Conservation (phyloP, 2,888 invertebrate genomes). For the Belgica antarctica region DNA sequence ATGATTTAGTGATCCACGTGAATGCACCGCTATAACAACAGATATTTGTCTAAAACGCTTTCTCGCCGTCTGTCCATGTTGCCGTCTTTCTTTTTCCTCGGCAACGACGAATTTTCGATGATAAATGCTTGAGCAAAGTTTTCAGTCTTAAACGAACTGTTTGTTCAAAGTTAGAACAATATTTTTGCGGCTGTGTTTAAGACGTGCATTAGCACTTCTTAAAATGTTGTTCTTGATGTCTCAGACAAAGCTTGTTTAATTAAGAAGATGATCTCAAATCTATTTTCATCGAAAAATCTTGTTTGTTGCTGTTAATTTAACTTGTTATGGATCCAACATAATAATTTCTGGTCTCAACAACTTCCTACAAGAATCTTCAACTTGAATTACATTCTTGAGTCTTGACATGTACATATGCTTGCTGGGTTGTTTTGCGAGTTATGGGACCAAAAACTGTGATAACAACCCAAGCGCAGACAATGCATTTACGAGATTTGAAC, state of each 20-base stretch:
- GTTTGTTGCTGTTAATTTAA: no score
- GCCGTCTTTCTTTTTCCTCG: background rate
- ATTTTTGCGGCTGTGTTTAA: slow-evolving; percentile 20
- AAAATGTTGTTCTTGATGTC: background rate
- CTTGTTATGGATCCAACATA: no score
- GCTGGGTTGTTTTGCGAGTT: no score
- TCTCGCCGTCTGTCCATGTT: background rate
- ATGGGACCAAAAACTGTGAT: no score
- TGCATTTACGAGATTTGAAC: no score
- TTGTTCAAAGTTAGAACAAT: slow-evolving; percentile 4
- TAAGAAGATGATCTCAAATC: no score
- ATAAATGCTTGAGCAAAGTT: background rate
- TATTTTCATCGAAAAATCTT: no score
- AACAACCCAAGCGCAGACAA: no score
- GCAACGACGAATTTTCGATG: background rate
- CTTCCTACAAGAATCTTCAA: no score
- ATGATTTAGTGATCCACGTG: slow-evolving; percentile 39
- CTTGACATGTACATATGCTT: no score
- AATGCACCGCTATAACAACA: slow-evolving; percentile 16
- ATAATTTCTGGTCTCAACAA: no score
- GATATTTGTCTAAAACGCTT: slow-evolving; percentile 5
- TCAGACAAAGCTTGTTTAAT: background rate
- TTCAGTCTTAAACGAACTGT: background rate
- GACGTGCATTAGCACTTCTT: slow-evolving; percentile 19
- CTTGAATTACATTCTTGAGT: no score